Conservation (phyloP, 1,140 invertebrate species). For the Drosophila arawakana region DNA sequence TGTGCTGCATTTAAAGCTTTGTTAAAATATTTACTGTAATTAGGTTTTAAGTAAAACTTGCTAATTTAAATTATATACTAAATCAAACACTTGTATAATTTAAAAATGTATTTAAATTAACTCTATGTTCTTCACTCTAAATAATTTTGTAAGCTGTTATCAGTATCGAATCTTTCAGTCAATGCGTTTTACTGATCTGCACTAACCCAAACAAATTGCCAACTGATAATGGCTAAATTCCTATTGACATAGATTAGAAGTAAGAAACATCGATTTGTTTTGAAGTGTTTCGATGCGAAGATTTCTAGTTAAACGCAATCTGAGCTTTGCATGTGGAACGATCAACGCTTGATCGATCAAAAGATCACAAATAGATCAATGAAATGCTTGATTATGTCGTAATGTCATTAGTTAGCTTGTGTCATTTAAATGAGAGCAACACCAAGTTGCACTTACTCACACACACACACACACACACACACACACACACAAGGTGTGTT, state of each 20-base stretch:
- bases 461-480: not conserved
- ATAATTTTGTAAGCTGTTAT: not conserved
- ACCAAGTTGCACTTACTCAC: constrained; percentile 9
- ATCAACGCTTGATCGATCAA: constrained; percentile 23
- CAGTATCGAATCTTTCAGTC: not conserved
- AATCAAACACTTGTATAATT: too few species aligned
- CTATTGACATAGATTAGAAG: constrained; percentile 14
- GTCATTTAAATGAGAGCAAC: constrained; percentile 34
- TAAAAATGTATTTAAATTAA: too few species aligned
- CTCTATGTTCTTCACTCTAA: not conserved
- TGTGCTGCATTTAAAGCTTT: too few species aligned
- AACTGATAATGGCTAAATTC: constrained; percentile 17
- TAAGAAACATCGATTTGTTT: not conserved
- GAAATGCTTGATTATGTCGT: constrained; percentile 34
- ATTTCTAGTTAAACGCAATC: not conserved
- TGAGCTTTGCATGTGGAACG: constrained; percentile 18
- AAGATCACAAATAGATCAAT: constrained; percentile 36
- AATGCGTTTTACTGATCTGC: not conserved
- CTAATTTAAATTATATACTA: too few species aligned
- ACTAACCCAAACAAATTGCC: not conserved
- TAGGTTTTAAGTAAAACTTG: too few species aligned
- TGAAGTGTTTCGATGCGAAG: not conserved
- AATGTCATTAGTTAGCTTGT: constrained; percentile 34
- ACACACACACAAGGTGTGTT: not conserved
- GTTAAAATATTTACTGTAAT: too few species aligned